Evolutionary conservation across 2,113 vertebrate species (phyloP), one percentile per base, ranked within the genome.

Genomic region (Barbus barbus): DNA sequence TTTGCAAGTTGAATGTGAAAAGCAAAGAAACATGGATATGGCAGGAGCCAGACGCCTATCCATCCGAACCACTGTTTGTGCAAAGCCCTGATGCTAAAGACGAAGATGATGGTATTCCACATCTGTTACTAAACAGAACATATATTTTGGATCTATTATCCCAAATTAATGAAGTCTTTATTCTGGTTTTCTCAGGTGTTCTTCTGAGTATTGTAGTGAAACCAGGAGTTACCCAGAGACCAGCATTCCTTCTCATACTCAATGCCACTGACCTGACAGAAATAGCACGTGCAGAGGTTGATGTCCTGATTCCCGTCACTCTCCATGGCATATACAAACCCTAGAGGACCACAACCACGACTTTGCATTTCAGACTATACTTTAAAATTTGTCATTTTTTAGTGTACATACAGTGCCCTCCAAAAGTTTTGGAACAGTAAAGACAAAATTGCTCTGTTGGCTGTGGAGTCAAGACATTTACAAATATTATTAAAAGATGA

Each of bases 21-120:
- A 96, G 95, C 3, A 97, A 95, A 90, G 95, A 97, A 89, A 95
- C 91, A 0, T 96, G 94, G 95, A 91, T 96, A 28, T 97, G 96
- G 96, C 96, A 97, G 86, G 95, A 96, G 80, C 93, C 93, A 0
- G 94, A 96, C 12, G 91, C 95, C 0, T 97, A 96, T 84, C 96
- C 96, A 0, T 97, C 96, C 0, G 96, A 97, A 90, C 96, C 96
- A 0, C 95, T 97, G 88, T 97, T 97, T 0, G 93, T 97, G 16
- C 91, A 93, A 82, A 93, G 93, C 9, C 96, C 96, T 0, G 94
- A 95, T 12, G 95, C 94, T 0, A 75, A 94, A 78, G 95, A 95
- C 82, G 96, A 97, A 86, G 96, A 97, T 67, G 96, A 97, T 0
- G 96, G 96, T 97, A 96, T 92, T 78, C 2, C 63, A 22, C 16